Percentiles rank a stretch among this genome's conserved stretches.
These are phyloP conservation scores for Kradibia gibbosae DNA, from an alignment of 1,140 invertebrate species.

Conservation along the genomic window DNA sequence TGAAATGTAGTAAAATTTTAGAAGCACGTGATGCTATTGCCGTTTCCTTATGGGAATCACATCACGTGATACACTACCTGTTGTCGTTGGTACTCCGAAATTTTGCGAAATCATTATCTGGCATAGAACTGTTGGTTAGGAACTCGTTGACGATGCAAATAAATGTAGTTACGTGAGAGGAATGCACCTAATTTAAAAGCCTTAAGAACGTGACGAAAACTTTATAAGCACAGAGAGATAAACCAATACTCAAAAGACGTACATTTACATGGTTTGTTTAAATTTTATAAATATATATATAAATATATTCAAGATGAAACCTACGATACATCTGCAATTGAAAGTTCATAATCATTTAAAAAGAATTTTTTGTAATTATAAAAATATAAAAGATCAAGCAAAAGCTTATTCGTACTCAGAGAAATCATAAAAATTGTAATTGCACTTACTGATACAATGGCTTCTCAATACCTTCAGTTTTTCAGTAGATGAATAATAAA, in stretches of 20 bases:
- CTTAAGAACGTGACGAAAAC: not conserved
- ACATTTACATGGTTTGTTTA: slow-evolving; percentile 33
- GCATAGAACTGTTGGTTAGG: slow-evolving; percentile 31
- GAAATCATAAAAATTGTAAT: slow-evolving; percentile 40
- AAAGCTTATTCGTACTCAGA: not conserved
- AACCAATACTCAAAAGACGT: not conserved
- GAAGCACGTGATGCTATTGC: not conserved
- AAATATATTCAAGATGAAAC: not conserved
- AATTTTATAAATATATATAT: too few species aligned
- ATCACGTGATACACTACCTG: not conserved
- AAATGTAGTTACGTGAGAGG: slow-evolving; percentile 44
- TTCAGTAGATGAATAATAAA: not conserved
- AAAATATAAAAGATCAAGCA: too few species aligned
- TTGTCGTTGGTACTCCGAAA: not conserved
- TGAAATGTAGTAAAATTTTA: not conserved
- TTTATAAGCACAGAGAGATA: not conserved
- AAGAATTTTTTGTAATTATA: not conserved
- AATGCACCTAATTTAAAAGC: slow-evolving; percentile 32
- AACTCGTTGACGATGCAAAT: slow-evolving; percentile 47
- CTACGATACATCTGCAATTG: not conserved
- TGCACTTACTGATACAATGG: not conserved
- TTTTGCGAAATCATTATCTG: slow-evolving; percentile 36
- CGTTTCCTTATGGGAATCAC: not conserved
- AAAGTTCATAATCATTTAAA: not conserved
- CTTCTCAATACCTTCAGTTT: not conserved